Conservation (phyloP, 2,888 invertebrate genomes). For the Zootermopsis nevadensis region DNA sequence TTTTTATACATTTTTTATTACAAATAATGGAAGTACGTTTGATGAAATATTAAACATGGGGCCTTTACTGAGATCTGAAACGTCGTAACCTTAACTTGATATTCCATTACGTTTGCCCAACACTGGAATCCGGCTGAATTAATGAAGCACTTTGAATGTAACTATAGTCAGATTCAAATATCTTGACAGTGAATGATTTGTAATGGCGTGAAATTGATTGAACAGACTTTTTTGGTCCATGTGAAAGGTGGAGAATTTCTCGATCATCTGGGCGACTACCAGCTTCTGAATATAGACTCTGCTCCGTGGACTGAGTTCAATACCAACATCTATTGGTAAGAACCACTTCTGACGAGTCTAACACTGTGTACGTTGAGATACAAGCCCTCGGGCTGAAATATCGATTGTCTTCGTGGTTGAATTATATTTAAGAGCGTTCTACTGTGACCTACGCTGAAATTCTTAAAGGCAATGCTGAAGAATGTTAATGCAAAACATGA, state of each 20-base stretch:
- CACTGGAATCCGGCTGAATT: slow-evolving; percentile 21
- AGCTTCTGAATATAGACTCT: no score
- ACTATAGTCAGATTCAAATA: neutral
- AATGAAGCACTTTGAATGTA: neutral
- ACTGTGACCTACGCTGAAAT: no score
- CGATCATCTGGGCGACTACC: no score
- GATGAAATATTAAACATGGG: neutral
- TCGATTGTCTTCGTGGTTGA: neutral
- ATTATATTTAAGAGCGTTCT: neutral
- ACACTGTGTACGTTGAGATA: neutral
- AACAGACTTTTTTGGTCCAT: no score
- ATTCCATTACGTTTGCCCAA: slow-evolving; percentile 18
- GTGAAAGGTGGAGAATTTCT: no score
- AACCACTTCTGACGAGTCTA: slow-evolving; percentile 3
- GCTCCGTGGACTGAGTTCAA: neutral
- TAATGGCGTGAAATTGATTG: no score
- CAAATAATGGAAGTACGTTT: no score
- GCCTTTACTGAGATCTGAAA: neutral
- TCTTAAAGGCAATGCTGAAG: neutral
- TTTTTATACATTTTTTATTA: no score
- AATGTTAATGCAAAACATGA: neutral
- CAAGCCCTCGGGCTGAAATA: neutral
- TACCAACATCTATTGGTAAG: neutral
- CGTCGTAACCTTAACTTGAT: neutral
- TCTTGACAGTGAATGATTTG: neutral